phyloP scores from a whole-genome alignment of 2,797 vertebrate species.

The Champsocephalus esox region DNA sequence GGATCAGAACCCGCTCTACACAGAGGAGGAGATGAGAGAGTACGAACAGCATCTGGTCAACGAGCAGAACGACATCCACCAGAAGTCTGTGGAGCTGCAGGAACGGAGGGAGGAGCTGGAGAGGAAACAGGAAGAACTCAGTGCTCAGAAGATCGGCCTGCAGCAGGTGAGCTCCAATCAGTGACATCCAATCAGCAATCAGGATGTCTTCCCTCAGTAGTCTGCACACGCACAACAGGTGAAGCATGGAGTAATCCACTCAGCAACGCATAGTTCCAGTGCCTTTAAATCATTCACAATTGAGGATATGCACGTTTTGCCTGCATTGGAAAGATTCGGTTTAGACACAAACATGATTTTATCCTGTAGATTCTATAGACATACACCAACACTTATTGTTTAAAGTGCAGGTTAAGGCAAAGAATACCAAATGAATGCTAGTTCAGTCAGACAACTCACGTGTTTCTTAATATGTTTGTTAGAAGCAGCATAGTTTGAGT shows the following conservation, averaged over 20 bases:
- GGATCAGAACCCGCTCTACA: constrained; percentile 89
- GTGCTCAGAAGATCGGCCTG: constrained; percentile 88
- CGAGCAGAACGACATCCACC: constrained; percentile 86
- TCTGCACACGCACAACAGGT: background rate
- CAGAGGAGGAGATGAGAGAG: constrained; percentile 90
- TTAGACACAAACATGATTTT: background rate
- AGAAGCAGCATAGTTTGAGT: too few relatives aligned
- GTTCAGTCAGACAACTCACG: background rate
- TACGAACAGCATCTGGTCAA: constrained; percentile 89
- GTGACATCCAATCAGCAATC: background rate
- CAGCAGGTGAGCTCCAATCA: constrained; percentile 85
- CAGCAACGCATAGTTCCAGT: background rate
- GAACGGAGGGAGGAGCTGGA: constrained; percentile 90
- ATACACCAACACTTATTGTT: too few relatives aligned
- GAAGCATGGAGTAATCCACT: background rate
- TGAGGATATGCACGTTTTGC: background rate
- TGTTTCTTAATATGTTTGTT: too few relatives aligned
- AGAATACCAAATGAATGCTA: background rate
- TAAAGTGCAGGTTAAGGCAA: background rate
- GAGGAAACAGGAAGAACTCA: constrained; percentile 88
- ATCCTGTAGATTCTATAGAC: background rate
- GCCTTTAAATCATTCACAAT: background rate
- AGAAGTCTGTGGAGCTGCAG: constrained; percentile 86
- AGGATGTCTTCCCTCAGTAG: background rate
- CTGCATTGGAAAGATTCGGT: background rate